Base-by-base conservation (phyloP, 2,888 invertebrate species). In the Trachelus tabidus region DNA sequence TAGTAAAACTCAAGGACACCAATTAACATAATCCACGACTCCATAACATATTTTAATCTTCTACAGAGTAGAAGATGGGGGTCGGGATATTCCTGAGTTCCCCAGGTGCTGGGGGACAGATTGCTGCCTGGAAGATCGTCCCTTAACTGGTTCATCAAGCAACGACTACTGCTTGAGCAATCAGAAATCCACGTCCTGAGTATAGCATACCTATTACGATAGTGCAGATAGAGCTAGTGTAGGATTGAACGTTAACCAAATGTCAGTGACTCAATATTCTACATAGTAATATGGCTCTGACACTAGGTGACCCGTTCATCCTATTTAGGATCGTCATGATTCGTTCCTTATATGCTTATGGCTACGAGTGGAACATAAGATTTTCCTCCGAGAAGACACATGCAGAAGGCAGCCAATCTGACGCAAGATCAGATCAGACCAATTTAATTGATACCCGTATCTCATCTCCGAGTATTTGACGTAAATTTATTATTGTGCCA, bases 401-500 rank as follows among this genome's bases (percentile, higher is more conserved):
- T 23, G 40, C 40, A 56, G 40, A 56, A 23, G 40, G 40, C 23
- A 56, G 23, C 23, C 23, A 56, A 56, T 23, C 23, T 2, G 40
- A 56, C 6, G 23, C 15, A 56, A 56, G 40, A 56, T 9, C 40
- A 9, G 40, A 56, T 56, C 6, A 56, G 15, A 56, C 40, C 4
- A 56, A 56, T 56, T 56, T 23, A 15, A 56, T 56, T 56, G 40
- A 56, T 23, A 56, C 40, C 40, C 40, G 23, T 56, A 56, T 56
- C 40, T 6, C 40, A 56, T 56, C 40, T 56, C 9, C 40, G 40
- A 56, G 40, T 56, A 23, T 56, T 56, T 56, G 40, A 56, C 23
- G 40, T 23, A 56, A 23, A 15, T 56, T 56, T 56, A 56, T 75
- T 77, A 77, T 69, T 77, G 77, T 11, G 75, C 75, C 68, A 77